Conservation (phyloP, 2,888 invertebrate species). For the Papilio elwesi region DNA sequence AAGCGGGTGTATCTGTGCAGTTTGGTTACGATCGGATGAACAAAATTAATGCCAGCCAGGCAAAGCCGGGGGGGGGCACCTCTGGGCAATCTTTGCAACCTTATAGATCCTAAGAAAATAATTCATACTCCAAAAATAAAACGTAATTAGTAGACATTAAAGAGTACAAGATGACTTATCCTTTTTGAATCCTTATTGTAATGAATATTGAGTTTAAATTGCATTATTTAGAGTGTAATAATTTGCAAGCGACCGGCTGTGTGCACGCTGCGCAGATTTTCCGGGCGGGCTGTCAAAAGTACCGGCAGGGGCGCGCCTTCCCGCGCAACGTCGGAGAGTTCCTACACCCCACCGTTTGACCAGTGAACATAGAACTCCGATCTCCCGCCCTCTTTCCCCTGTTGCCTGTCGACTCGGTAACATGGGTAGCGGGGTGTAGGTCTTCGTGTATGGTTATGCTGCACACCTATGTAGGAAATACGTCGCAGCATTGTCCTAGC, state of each 20-base stretch:
- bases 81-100: no score
- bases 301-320: constrained; percentile 66
- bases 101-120: no score
- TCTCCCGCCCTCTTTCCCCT: constrained; percentile 43
- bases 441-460: constrained; percentile 51
- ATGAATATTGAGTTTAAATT: constrained; percentile 48
- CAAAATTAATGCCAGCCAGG: no score
- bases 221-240: constrained; percentile 43
- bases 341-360: constrained; percentile 60
- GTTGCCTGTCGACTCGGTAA: constrained; percentile 34
- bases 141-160: no score
- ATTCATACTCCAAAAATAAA: no score
- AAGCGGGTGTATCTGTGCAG: no score
- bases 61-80: no score
- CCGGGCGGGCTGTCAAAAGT: constrained; percentile 74
- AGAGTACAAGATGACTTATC: background rate
- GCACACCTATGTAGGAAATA: constrained; percentile 36
- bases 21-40: no score
- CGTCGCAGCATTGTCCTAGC: constrained; percentile 53
- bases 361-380: constrained; percentile 59
- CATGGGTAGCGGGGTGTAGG: constrained; percentile 52
- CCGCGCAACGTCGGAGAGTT: constrained; percentile 65
- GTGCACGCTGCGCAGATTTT: constrained; percentile 72
- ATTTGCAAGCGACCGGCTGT: constrained; percentile 49
- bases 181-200: constrained; percentile 47